Conservation (phyloP, 2,888 invertebrate genomes). For the Drosophila villosipedis region DNA sequence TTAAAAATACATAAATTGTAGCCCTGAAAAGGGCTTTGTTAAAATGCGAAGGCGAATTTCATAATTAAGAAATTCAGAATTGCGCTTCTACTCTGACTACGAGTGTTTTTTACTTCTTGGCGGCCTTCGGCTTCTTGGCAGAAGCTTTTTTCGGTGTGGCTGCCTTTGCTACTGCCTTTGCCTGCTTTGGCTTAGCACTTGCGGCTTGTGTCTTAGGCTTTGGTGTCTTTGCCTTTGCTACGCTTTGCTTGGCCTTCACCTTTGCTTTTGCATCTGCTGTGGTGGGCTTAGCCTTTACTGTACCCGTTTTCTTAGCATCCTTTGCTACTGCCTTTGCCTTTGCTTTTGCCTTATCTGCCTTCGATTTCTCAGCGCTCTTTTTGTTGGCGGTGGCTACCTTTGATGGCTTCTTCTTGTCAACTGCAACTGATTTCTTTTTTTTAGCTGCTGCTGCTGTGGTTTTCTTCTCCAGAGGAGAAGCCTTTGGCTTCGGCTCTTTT, state of each 20-base stretch:
- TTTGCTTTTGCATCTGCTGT: conserved; percentile 34
- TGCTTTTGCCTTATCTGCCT: conserved; percentile 42
- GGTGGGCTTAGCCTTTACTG: conserved; percentile 45
- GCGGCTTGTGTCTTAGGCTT: conserved; percentile 36
- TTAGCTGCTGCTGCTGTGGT: conserved; percentile 15
- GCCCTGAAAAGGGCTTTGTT: conserved; percentile 16
- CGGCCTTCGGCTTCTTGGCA: conserved; percentile 44
- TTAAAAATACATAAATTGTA: conserved; percentile 12
- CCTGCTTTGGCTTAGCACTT: conserved; percentile 43
- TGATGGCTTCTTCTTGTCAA: conserved; percentile 45
- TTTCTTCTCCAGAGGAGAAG: conserved; percentile 41
- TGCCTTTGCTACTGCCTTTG: conserved; percentile 36
- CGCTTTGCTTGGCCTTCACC: conserved; percentile 37
- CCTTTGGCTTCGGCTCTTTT: conserved; percentile 47
- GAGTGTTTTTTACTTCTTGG: conserved; percentile 38
- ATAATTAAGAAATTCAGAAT: neutral
- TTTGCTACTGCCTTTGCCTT: conserved; percentile 28
- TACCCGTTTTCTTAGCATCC: conserved; percentile 49
- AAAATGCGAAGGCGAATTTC: neutral
- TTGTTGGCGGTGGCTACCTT: conserved; percentile 30
- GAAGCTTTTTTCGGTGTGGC: conserved; percentile 39
- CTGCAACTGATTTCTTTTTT: conserved; percentile 26
- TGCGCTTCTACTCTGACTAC: neutral
- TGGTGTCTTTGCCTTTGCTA: conserved; percentile 36
- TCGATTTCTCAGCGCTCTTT: conserved; percentile 46